Base-by-base conservation (phyloP, 2,888 invertebrate genomes). In the Elmis aenea region DNA sequence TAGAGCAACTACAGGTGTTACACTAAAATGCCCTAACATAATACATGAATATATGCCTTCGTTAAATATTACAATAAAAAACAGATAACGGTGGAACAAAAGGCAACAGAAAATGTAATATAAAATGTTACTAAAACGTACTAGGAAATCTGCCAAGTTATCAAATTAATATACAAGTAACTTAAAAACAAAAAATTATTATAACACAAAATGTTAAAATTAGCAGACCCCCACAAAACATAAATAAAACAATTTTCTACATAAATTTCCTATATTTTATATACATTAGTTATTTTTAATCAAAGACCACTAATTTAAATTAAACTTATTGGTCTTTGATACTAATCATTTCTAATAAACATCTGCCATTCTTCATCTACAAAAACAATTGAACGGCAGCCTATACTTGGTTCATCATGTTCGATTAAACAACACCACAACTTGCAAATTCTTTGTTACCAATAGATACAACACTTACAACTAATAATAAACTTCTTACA, bases 21-120 rank as follows among this genome's bases (percentile, higher is more conserved):
- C n/a, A n/a, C n/a, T n/a, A 54, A 49, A 54, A 53, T 53, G 52
- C 54, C 54, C 52, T 50, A 52, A 45, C 33, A 38, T 45, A 45
- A 21, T 38, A 31, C n/a, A n/a, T n/a, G n/a, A n/a, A n/a, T 27
- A 22, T 33, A 29, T 26, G 26, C 16, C 11, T 39, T 39, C 22
- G 22, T 21, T n/a, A n/a, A 11, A 23, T 34, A 26, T 34, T 34
- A 30, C 20, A 30, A 34, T 39, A 39, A 34, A 34, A 33, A 23
- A 33, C 33, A 27, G 13, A 32, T 24, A 22, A 38, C 24, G 24
- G 28, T 29, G 13, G 29, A 24, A 28, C 24, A 21, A 35, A 29
- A 35, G 13, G 11, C 28, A 35, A 35, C 34, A 14, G 14, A 35
- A 35, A 29, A 8, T 18, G 26, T 26, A n/a, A 24, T 29, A 28